Evolutionary conservation across 2,113 vertebrate species (phyloP).

Genomic region (Pomatorhinus ruficollis): DNA sequence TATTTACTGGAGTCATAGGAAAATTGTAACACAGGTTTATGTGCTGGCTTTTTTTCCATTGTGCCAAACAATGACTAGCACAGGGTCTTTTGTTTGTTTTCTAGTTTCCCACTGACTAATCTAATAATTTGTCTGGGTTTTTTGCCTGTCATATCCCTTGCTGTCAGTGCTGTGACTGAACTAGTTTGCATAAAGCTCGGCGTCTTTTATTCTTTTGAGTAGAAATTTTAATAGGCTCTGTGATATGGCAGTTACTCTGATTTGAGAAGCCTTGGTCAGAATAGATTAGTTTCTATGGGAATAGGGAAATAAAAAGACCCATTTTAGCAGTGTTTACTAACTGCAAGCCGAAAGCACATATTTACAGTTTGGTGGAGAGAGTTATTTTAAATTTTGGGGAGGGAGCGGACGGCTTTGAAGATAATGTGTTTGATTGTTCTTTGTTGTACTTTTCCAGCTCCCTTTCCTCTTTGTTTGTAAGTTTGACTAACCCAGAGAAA

Average conservation of each 20-base stretch:
- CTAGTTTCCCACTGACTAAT: slow-evolving; percentile 17
- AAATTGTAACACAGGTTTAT: neutral
- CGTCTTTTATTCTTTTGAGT: neutral
- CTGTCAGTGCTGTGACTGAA: neutral
- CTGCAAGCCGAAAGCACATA: neutral
- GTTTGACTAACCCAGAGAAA: slow-evolving; percentile 52
- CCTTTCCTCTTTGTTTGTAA: slow-evolving; percentile 16
- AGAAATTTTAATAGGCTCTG: slow-evolving; percentile 26
- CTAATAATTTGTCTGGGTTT: neutral
- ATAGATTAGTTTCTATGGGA: slow-evolving; percentile 32
- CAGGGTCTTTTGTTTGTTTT: slow-evolving; percentile 37
- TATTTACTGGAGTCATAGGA: neutral
- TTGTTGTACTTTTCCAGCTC: slow-evolving; percentile 52
- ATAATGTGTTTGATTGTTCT: slow-evolving; percentile 34
- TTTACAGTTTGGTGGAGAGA: slow-evolving; percentile 13
- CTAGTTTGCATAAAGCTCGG: neutral
- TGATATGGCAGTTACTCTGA: slow-evolving; percentile 14
- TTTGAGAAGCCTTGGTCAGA: slow-evolving; percentile 23
- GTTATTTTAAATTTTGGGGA: neutral
- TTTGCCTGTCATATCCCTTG: neutral
- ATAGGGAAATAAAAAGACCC: neutral
- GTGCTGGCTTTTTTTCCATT: neutral
- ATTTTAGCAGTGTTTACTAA: slow-evolving; percentile 28
- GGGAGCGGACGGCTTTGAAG: neutral
- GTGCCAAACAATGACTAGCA: neutral